phyloP scores from a whole-genome alignment of 2,888 invertebrate species.

The Drosophila monieri region DNA sequence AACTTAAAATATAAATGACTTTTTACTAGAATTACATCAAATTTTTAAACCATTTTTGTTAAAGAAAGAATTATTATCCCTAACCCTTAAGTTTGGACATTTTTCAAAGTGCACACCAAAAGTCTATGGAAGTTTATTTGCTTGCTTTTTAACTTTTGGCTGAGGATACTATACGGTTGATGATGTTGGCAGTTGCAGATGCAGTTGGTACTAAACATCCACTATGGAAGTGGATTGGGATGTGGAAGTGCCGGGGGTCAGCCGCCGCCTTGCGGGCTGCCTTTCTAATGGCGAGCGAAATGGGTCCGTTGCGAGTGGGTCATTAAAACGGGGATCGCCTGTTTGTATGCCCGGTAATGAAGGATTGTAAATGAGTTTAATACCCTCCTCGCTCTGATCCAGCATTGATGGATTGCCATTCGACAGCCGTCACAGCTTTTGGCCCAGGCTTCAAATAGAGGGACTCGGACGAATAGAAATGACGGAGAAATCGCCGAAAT shows the following conservation, averaged over 20 bases:
- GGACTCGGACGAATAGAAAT: background rate
- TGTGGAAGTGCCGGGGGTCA: conserved; percentile 67
- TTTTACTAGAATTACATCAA: too few relatives aligned
- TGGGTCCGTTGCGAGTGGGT: conserved; percentile 49
- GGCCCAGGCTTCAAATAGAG: background rate
- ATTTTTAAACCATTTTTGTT: too few relatives aligned
- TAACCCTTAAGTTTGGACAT: background rate
- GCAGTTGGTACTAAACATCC: conserved; percentile 12
- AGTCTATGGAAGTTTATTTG: conserved; percentile 36
- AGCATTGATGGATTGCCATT: conserved; percentile 66
- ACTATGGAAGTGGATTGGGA: conserved; percentile 15
- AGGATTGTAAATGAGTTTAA: conserved; percentile 74
- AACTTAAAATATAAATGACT: too few relatives aligned
- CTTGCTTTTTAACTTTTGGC: conserved; percentile 14
- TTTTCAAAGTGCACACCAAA: conserved; percentile 15
- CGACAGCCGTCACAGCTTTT: background rate
- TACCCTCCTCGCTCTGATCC: conserved; percentile 30
- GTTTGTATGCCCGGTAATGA: conserved; percentile 56
- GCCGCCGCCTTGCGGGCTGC: conserved; percentile 73
- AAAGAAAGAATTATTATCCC: background rate
- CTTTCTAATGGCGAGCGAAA: conserved; percentile 73
- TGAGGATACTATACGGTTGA: conserved; percentile 27
- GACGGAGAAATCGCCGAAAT: conserved; percentile 21
- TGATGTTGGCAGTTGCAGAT: conserved; percentile 32
- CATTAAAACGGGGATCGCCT: conserved; percentile 61